Conservation (phyloP, 1,140 invertebrate genomes). For the Battus philenor region DNA sequence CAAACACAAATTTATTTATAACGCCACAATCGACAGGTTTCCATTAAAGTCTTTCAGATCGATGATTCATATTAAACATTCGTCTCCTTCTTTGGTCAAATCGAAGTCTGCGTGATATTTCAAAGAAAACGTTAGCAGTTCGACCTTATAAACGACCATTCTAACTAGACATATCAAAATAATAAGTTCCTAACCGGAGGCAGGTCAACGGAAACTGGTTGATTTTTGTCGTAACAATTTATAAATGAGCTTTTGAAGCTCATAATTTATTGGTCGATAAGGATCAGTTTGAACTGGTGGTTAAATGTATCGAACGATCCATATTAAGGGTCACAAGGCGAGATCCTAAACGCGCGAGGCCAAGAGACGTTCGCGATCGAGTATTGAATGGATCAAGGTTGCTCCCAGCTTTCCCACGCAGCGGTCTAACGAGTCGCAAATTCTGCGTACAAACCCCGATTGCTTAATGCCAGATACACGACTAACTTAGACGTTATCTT, state of each 20-base stretch:
- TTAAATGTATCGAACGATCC: slow-evolving; percentile 26
- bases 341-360: slow-evolving; percentile 28
- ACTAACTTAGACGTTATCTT: too few species aligned
- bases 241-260: not conserved
- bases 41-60: slow-evolving; percentile 21
- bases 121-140: slow-evolving; percentile 27
- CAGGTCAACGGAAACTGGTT: slow-evolving; percentile 7
- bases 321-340: slow-evolving; percentile 38
- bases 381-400: slow-evolving; percentile 18
- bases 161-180: slow-evolving; percentile 1
- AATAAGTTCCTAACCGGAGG: not conserved
- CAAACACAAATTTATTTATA: slow-evolving; percentile 24
- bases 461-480: slow-evolving; percentile 1
- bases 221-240: not conserved
- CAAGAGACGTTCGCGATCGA: slow-evolving; percentile 15
- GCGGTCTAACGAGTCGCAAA: slow-evolving; percentile 1
- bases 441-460: slow-evolving; percentile 1
- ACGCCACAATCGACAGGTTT: slow-evolving; percentile 10
- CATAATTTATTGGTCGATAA: not conserved
- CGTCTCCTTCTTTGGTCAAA: slow-evolving; percentile 45
- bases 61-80: slow-evolving; percentile 39
- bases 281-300: slow-evolving; percentile 15
- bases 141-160: slow-evolving; percentile 32
- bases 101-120: slow-evolving; percentile 36
- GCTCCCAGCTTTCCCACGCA: slow-evolving; percentile 24